Evolutionary conservation across 2,888 invertebrate species (phyloP), one percentile per base, ranked within the genome.

Genomic region (Argyra leucocephala): DNA sequence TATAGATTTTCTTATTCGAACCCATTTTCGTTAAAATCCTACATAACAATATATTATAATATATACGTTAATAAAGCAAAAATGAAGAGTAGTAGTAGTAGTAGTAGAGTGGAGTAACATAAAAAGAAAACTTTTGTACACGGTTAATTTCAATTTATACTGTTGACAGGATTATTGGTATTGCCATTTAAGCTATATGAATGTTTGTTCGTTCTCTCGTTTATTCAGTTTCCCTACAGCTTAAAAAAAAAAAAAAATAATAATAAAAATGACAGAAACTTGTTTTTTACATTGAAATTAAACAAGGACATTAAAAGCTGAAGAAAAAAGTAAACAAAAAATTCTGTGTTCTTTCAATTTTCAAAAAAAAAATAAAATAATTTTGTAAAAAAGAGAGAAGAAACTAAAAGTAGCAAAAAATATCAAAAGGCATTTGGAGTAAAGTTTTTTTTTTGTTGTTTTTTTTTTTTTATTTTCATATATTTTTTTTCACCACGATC

Each of bases 141-240:
- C 48, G 48, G 48, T 48, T 48, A 48, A 48, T 48, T 48, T 48
- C 48, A 48, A 48, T 48, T 48, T 48, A 48, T 48, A 48, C 48
- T n/a, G 48, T 48, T 48, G 48, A 48, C 48, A 48, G 48, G 48
- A 48, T 48, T 48, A 48, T 48, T 48, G 48, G 48, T 48, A 48
- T 48, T 48, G 48, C 48, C 48, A 48, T 48, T 48, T 48, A 48
- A 48, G 48, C 9, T 48, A 48, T 15, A 48, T 12, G 15, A 48
- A 48, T 15, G 15, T 48, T 2, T 12, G 12, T 9, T 9, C 15
- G 18, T 15, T 3, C 3, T 12, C 6, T 6, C 15, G 37, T 15
- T 18, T 48, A 15, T 10, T 37, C 37, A 37, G 37, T 12, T 48
- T 48, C n/a, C 48, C n/a, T 48, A 7, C 15, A 48, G 48, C 9